Conservation (phyloP, 1,140 invertebrate species). For the Drosophila ananassae region DNA sequence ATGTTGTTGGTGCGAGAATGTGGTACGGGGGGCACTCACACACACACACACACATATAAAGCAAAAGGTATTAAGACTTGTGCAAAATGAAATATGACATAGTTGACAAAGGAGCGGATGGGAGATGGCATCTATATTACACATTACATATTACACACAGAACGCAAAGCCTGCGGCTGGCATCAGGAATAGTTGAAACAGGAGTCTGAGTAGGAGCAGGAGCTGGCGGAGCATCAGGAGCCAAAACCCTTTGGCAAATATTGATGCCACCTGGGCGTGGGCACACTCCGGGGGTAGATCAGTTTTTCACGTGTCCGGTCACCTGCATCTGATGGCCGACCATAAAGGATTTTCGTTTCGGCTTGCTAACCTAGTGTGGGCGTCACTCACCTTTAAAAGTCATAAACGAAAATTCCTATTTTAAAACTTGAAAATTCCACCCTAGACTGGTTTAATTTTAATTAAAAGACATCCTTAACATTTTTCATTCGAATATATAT, state of each 20-base stretch:
- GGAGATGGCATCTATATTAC: slow-evolving; percentile 59
- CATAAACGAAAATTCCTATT: slow-evolving; percentile 12
- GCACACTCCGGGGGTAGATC: slow-evolving; percentile 15
- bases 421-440: neutral
- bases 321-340: slow-evolving; percentile 23
- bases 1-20: neutral
- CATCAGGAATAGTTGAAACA: slow-evolving; percentile 5
- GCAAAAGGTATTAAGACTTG: slow-evolving; percentile 71
- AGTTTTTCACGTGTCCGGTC: slow-evolving; percentile 7
- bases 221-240: slow-evolving; percentile 9
- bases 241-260: slow-evolving; percentile 51
- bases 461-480: too few relatives aligned
- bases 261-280: slow-evolving; percentile 37
- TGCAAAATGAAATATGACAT: slow-evolving; percentile 79
- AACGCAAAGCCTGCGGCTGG: slow-evolving; percentile 20
- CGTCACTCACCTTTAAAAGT: slow-evolving; percentile 20
- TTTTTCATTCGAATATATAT: too few relatives aligned
- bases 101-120: slow-evolving; percentile 72
- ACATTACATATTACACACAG: slow-evolving; percentile 46
- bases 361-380: neutral
- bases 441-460: too few relatives aligned
- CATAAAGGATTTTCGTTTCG: slow-evolving; percentile 10
- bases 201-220: slow-evolving; percentile 1
- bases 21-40: neutral
- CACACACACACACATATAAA: slow-evolving; percentile 23